Conservation (phyloP, 2,888 invertebrate genomes). For the Rhingia rostrata region DNA sequence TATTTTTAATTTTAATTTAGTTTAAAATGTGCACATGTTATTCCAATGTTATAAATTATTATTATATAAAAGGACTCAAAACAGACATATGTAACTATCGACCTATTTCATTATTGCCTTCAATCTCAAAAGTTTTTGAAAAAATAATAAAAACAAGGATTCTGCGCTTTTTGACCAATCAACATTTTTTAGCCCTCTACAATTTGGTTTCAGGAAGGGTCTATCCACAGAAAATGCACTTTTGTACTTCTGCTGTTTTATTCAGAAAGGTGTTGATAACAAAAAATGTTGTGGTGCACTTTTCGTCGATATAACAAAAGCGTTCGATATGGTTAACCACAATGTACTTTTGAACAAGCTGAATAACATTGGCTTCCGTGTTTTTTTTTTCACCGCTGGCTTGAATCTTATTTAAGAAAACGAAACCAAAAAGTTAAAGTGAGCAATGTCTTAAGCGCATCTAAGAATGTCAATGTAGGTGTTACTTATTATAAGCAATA, state of each 20-base stretch:
- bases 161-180: neutral
- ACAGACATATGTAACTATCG: neutral
- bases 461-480: too few species aligned
- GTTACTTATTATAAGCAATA: too few species aligned
- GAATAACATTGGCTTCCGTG: neutral
- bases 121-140: neutral
- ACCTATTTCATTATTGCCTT: neutral
- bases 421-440: too few species aligned
- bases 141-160: neutral
- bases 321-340: slow-evolving; percentile 4
- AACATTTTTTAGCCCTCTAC: neutral
- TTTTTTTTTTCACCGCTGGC: neutral
- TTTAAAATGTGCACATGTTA: neutral
- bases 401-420: slow-evolving; percentile 3
- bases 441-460: too few species aligned
- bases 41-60: neutral
- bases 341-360: neutral
- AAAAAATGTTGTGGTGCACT: neutral
- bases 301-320: slow-evolving; percentile 9
- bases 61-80: too few species aligned
- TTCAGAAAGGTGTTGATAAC: neutral
- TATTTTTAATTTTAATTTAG: slow-evolving; percentile 1
- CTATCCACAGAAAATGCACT: neutral
- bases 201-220: neutral
- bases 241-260: neutral